Base-by-base conservation (phyloP, 2,113 vertebrate genomes). In the Bubo bubo region DNA sequence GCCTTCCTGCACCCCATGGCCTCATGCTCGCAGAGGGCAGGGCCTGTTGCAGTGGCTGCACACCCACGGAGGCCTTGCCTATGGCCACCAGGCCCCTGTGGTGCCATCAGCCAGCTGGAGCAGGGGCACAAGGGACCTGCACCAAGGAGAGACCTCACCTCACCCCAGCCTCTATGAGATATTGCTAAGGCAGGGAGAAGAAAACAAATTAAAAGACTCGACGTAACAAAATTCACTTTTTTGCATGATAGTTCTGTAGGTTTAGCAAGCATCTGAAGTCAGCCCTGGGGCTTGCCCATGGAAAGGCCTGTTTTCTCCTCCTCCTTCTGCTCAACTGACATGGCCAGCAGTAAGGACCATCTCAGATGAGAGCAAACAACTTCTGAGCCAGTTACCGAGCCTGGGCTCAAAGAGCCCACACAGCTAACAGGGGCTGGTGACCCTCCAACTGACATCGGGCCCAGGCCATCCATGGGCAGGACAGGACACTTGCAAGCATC, bases 11-110 rank as follows among this genome's bases (percentile, higher is more conserved):
- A 43, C 12, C 13, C n/a, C 35, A 20, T 0, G 1, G n/a, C 39
- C 45, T 26, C 23, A 11, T 6, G 8, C 15, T 32, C 0, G 0
- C 24, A 19, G 37, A 15, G 3, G n/a, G 14, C 28, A 6, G 24
- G 7, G 12, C 16, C 37, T 8, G 17, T 4, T 45, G 39, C 11
- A 8, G 20, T 1, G 4, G 50, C 41, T 8, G 4, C 20, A 13
- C 7, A 26, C 37, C 8, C 59, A 22, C 52, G 3, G 5, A 59
- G 9, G 9, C 10, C 37, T 22, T 19, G 9, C 23, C 35, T 13
- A 4, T 5, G 4, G 32, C 35, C 18, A 16, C 26, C 37, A 34
- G 18, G 9, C 5, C 11, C 27, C 45, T 7, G 3, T 20, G 18
- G 10, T 23, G 10, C 22, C 55, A 56, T 39, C n/a, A 68, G 18